phyloP scores from a whole-genome alignment of 2,113 vertebrate species.

The Leucosticte australis region DNA sequence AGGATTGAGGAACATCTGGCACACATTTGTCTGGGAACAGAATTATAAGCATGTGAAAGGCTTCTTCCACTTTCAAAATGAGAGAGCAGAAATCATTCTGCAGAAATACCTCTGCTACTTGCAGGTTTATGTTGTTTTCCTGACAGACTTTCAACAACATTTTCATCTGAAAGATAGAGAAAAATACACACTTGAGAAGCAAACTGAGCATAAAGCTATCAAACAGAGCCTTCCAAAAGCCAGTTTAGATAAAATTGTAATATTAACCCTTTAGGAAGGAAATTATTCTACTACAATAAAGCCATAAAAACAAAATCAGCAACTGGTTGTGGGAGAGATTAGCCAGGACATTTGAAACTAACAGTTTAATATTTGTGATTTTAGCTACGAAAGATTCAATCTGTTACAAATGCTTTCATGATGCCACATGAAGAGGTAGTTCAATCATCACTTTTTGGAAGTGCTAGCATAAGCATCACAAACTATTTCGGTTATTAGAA shows the following conservation, averaged over 20 bases:
- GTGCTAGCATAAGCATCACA: background rate
- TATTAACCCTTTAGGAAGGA: constrained; percentile 35
- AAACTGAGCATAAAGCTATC: background rate
- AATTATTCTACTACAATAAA: constrained; percentile 35
- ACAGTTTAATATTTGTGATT: constrained; percentile 61
- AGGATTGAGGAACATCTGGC: background rate
- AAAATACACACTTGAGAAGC: background rate
- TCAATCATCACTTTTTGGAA: background rate
- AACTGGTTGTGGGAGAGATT: constrained; percentile 1
- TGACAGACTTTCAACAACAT: background rate
- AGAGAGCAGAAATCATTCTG: background rate
- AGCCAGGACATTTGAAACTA: constrained; percentile 5
- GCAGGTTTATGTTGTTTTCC: background rate
- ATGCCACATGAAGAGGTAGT: constrained; percentile 22
- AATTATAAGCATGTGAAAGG: background rate
- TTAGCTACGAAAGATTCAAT: constrained; percentile 7
- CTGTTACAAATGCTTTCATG: constrained; percentile 28
- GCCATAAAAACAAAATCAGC: constrained; percentile 45
- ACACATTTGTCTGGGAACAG: background rate
- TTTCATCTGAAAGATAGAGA: background rate
- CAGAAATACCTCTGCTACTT: background rate
- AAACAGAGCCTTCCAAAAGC: constrained; percentile 4
- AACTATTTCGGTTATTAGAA: background rate
- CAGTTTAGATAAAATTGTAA: background rate
- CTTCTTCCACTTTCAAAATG: background rate